These are phyloP conservation scores for Saccostrea glomerata DNA, from an alignment of 1,140 invertebrate genomes.

Conservation along the genomic window DNA sequence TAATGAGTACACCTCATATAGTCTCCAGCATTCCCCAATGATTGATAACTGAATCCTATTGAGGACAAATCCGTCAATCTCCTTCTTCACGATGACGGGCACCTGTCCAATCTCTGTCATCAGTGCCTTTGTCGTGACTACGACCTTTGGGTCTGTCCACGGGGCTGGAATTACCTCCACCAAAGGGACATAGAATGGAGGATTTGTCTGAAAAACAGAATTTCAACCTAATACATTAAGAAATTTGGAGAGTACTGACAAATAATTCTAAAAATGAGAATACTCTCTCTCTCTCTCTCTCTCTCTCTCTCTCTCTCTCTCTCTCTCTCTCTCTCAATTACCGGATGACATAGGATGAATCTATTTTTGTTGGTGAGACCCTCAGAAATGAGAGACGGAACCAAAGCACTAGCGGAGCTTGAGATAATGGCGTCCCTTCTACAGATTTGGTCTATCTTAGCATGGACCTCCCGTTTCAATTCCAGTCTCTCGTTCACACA, in stretches of 20 bases:
- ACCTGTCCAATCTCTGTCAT: constrained; percentile 93
- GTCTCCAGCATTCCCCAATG: constrained; percentile 92
- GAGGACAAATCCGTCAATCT: constrained; percentile 94
- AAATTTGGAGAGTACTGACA: too few relatives aligned
- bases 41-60: constrained; percentile 98
- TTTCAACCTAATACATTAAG: not conserved
- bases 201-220: constrained; percentile 86
- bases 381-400: constrained; percentile 90
- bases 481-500: constrained; percentile 92
- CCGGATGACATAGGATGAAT: constrained; percentile 91
- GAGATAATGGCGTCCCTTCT: constrained; percentile 83
- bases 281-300: not conserved
- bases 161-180: constrained; percentile 96
- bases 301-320: not conserved
- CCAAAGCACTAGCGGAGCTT: constrained; percentile 93
- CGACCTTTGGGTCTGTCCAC: constrained; percentile 87
- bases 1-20: constrained; percentile 83
- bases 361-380: constrained; percentile 87
- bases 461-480: constrained; percentile 89
- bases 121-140: constrained; percentile 85
- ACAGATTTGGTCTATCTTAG: constrained; percentile 87
- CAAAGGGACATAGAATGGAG: constrained; percentile 95
- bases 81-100: constrained; percentile 90
- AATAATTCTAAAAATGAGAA: too few relatives aligned
- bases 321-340: constrained; percentile 74